phyloP scores from a whole-genome alignment of 2,797 vertebrate species.

The Myotis findleyi region DNA sequence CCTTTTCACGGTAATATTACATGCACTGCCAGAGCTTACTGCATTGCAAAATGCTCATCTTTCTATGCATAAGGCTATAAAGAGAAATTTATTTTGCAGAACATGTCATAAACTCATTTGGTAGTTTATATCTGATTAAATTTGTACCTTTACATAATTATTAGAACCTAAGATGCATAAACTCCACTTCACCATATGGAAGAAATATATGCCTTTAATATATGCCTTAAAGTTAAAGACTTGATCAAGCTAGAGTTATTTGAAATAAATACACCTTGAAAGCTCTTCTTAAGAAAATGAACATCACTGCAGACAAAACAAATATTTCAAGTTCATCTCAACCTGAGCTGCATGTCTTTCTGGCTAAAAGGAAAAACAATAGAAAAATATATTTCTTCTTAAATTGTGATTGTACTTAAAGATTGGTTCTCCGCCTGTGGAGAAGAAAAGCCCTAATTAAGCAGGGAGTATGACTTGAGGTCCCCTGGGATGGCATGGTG shows the following conservation, averaged over 20 bases:
- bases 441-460: background rate
- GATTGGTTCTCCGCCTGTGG: background rate
- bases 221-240: background rate
- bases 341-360: background rate
- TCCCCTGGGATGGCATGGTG: background rate
- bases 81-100: conserved; percentile 39
- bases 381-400: background rate
- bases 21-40: conserved; percentile 47
- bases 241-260: background rate
- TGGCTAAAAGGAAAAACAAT: background rate
- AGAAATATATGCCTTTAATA: conserved; percentile 47
- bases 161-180: conserved; percentile 37
- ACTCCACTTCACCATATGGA: conserved; percentile 24
- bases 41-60: conserved; percentile 64
- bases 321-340: conserved; percentile 22
- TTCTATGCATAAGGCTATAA: conserved; percentile 49
- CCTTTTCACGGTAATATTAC: conserved; percentile 9
- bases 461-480: background rate
- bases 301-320: background rate
- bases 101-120: conserved; percentile 57
- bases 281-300: background rate
- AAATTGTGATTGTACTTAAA: background rate
- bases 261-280: conserved; percentile 38
- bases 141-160: conserved; percentile 69
- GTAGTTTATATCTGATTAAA: conserved; percentile 67